Evolutionary conservation across 2,113 vertebrate species (phyloP).

Genomic region (Osmerus mordax): DNA sequence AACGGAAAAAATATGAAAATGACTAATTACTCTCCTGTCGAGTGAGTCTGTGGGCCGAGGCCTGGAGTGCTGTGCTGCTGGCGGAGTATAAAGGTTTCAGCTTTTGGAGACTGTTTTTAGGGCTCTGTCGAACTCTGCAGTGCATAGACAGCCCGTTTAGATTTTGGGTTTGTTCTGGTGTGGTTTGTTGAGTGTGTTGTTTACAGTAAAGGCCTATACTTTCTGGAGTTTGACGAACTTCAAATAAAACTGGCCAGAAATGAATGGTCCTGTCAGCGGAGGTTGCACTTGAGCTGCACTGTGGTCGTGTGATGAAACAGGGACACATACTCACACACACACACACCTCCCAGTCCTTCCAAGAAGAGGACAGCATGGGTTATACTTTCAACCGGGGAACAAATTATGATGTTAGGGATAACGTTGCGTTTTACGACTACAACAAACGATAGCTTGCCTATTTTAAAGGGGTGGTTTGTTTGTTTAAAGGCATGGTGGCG

Average conservation of each 20-base stretch:
- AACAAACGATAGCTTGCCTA: conserved; percentile 45
- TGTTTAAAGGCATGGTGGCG: conserved; percentile 45
- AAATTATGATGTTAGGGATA: conserved; percentile 37
- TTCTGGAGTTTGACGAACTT: conserved; percentile 69
- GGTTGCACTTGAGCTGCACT: conserved; percentile 61
- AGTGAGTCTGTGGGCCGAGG: conserved; percentile 55
- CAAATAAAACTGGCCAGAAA: conserved; percentile 69
- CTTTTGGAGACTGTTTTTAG: too few relatives aligned
- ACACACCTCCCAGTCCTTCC: conserved; percentile 27
- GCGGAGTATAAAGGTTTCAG: too few relatives aligned
- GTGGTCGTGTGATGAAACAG: conserved; percentile 50
- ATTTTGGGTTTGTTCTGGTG: conserved; percentile 68
- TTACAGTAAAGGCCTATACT: conserved; percentile 71
- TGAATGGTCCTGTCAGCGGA: conserved; percentile 68
- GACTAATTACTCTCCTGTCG: conserved; percentile 61
- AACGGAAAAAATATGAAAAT: conserved; percentile 53
- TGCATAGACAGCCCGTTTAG: conserved; percentile 41
- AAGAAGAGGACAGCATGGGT: conserved; percentile 36
- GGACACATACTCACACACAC: conserved; percentile 9
- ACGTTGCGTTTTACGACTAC: conserved; percentile 47
- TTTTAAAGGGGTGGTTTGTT: conserved; percentile 56
- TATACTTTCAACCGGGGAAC: conserved; percentile 43
- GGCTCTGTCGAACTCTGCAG: conserved; percentile 20
- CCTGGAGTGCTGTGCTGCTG: too few relatives aligned
- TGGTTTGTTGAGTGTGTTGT: conserved; percentile 76